Evolutionary conservation across 2,113 vertebrate genomes (phyloP), one percentile per base, ranked within the genome.

Genomic region (Rhadina sibilatrix): DNA sequence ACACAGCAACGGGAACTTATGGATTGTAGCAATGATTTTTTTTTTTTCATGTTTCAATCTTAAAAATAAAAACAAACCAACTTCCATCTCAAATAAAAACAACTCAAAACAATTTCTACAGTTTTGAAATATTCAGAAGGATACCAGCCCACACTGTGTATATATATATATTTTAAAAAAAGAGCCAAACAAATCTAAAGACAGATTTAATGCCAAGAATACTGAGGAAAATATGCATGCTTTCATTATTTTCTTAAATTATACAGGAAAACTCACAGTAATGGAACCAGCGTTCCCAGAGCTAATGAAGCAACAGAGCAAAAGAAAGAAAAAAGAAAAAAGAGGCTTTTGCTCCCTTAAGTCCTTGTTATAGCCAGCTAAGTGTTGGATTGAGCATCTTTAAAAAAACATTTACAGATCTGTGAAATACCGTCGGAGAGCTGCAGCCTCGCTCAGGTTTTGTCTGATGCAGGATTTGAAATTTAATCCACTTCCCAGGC

Each of bases 301-400:
- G 98, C 99, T 98, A 98, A 98, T 93, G 95, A 98, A 98, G 98
- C 97, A 97, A 96, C 96, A 93, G 97, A 96, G 97, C 96, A 94
- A 98, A 97, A 97, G 96, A 94, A 96, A 94, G 94, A 93, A 96
- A 87, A 93, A 91, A 87, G 83, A 72, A 93, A 96, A 85, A 97
- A 96, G 92, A 97, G 95, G 85, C 52, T 94, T 97, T 97, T 94
- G 98, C 98, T 99, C 99, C 99, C 98, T 98, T 97, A 99, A 99
- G 99, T 98, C 98, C 98, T 99, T 98, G 98, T 99, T 99, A 99
- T 96, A 98, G 98, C 96, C 98, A 98, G 98, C 98, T 98, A 98
- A 98, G 98, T 97, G 98, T 95, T 97, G 97, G 98, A 98, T 98
- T 98, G 98, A 98, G 97, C 98, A 98, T 98, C 98, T 98, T 97